Evolutionary conservation across 2,113 vertebrate species (phyloP).

Genomic region (Pelecanus crispus): DNA sequence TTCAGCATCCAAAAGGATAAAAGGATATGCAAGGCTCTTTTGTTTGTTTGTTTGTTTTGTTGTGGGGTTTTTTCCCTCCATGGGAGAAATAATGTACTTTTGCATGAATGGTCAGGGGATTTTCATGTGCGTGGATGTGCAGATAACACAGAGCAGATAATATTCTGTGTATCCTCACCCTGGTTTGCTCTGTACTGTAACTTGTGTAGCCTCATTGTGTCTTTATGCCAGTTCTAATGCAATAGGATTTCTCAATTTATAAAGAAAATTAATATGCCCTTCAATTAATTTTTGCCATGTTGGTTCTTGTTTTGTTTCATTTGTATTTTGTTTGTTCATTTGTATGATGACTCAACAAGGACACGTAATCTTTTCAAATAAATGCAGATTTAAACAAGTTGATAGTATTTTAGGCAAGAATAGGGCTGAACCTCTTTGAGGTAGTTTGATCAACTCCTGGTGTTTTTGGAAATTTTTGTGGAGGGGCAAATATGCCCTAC

Average conservation of each 20-base stretch:
- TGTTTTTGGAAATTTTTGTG: not conserved
- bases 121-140: not conserved
- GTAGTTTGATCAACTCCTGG: not conserved
- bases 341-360: not conserved
- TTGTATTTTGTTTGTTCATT: not conserved
- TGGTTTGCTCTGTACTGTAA: not conserved
- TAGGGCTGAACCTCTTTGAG: not conserved
- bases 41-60: not conserved
- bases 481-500: not conserved
- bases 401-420: not conserved
- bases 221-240: not conserved
- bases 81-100: not conserved
- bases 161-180: not conserved
- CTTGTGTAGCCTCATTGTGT: not conserved
- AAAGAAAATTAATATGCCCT: not conserved
- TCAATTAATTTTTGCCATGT: not conserved
- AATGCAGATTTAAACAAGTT: not conserved
- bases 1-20: not conserved
- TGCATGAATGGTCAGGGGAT: not conserved
- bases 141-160: not conserved
- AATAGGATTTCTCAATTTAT: not conserved
- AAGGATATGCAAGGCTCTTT: not conserved
- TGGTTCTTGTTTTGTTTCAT: not conserved
- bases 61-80: accelerated
- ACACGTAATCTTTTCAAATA: not conserved